A percentile compares a stretch with the other conserved stretches of the same genome.
Conservation (phyloP, 2,113 vertebrate species). For the Xenotilapia leptura region DNA sequence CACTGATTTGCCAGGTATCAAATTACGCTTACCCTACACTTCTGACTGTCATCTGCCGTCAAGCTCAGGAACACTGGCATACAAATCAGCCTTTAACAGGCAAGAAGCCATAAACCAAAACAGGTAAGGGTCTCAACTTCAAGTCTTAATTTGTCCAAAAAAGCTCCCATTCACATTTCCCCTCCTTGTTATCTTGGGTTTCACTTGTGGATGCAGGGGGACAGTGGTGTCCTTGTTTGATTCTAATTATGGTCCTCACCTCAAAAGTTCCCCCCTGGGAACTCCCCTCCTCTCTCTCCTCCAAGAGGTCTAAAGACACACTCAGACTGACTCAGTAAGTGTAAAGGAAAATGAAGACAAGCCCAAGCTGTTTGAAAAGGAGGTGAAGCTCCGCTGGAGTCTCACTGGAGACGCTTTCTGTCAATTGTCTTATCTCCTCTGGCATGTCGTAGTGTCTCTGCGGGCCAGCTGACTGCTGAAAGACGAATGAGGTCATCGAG, state of each 20-base stretch:
- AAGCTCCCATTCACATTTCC: constrained; percentile 30
- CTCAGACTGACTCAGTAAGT: constrained; percentile 53
- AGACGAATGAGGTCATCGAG: constrained; percentile 40
- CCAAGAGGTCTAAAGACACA: constrained; percentile 28
- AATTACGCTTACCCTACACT: constrained; percentile 42
- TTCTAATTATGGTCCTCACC: constrained; percentile 65
- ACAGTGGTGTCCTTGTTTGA: constrained; percentile 64
- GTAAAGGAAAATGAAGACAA: constrained; percentile 48
- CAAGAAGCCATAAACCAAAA: constrained; percentile 37
- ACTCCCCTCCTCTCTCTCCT: constrained; percentile 31
- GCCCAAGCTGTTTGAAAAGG: constrained; percentile 22
- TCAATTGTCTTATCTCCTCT: constrained; percentile 32
- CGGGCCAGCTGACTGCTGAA: constrained; percentile 23
- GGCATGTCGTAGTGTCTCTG: constrained; percentile 19
- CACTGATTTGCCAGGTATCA: constrained; percentile 11
- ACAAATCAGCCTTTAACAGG: constrained; percentile 29
- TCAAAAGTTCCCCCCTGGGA: constrained; percentile 56
- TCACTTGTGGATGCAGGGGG: constrained; percentile 46
- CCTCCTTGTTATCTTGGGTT: constrained; percentile 49
- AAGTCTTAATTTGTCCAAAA: constrained; percentile 46
- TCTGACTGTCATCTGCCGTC: constrained; percentile 22
- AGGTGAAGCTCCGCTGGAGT: neutral
- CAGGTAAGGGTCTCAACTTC: constrained; percentile 15
- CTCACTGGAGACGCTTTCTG: constrained; percentile 26
- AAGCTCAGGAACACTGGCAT: constrained; percentile 15